Evolutionary conservation across 2,888 invertebrate species (phyloP), one percentile per base, ranked within the genome.

Genomic region (Thalpophila matura): DNA sequence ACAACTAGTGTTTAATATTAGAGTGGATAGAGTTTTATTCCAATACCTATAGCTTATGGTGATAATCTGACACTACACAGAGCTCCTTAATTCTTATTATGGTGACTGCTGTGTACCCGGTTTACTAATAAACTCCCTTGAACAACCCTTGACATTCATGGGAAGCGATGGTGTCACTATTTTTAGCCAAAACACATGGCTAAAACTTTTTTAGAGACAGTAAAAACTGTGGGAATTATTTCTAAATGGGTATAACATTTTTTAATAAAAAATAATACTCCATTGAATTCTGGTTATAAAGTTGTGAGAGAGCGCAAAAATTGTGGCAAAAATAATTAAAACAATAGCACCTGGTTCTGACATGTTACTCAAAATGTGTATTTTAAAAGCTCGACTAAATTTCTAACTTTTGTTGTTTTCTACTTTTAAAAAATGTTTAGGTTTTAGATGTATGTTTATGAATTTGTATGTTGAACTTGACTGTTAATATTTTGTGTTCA

Each of bases 101-200:
- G 7, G 4, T 20, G n/a, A 2, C 9, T 9, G 12, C 1, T 10
- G 9, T 10, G 2, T 20, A n/a, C 3, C 3, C 4, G 5, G 26
- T n/a, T 45, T 27, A 42, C n/a, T 45, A 61, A 59, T 37, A 27
- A 14, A 12, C n/a, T 18, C 16, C 0, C 31, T 22, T 40, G 3
- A 27, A 47, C 62, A 26, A 20, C 51, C 33, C 22, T 57, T 35
- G 1, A 27, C 47, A 20, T 1, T 4, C 10, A 47, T 35, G 18
- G 7, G 18, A 53, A 51, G 20, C 22, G 7, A 27, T 6, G 5
- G 7, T 31, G 26, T 22, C 7, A 43, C 43, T 53, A 53, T 70
- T 61, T 53, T 43, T 62, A 71, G 35, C 26, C 9, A 31, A 45
- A 71, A 64, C 67, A 68, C 55, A 72, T 68, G 67, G 67, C 67